Conservation (phyloP, 2,888 invertebrate species). For the Branchellion lobata region DNA sequence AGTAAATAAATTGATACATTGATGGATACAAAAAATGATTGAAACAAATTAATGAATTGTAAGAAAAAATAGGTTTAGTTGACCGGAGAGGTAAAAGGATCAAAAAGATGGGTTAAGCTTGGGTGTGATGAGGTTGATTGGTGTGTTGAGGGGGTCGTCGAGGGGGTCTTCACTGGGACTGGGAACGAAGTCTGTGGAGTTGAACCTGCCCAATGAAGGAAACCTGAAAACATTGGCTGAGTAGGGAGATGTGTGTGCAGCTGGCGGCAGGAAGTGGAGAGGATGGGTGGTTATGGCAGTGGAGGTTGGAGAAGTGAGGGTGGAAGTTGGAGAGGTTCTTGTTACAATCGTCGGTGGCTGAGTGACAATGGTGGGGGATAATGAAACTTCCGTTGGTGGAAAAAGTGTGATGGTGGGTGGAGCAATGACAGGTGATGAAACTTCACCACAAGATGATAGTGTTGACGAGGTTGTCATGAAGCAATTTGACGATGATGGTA, state of each 20-base stretch:
- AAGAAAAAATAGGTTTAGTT: too few relatives aligned
- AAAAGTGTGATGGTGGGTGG: neutral
- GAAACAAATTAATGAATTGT: too few relatives aligned
- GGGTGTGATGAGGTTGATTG: slow-evolving; percentile 3
- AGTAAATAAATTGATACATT: too few relatives aligned
- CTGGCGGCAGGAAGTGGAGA: neutral
- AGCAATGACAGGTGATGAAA: neutral
- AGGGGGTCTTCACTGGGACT: neutral
- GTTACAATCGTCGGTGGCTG: neutral
- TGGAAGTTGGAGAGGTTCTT: neutral
- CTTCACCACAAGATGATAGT: too few relatives aligned
- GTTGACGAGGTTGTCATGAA: neutral
- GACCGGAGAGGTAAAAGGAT: too few relatives aligned
- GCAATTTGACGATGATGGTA: too few relatives aligned
- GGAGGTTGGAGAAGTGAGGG: slow-evolving; percentile 5
- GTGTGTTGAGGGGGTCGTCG: slow-evolving; percentile 12
- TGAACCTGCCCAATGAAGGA: neutral
- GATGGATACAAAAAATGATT: too few relatives aligned
- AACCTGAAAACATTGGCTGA: neutral
- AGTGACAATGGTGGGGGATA: neutral
- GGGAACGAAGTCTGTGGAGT: neutral
- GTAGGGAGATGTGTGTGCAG: neutral
- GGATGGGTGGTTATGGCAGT: slow-evolving; percentile 11
- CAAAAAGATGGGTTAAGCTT: neutral
- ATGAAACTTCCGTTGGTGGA: neutral